Evolutionary conservation across 2,797 vertebrate genomes (phyloP), one percentile per base, ranked within the genome.

Genomic region (Columba guinea): DNA sequence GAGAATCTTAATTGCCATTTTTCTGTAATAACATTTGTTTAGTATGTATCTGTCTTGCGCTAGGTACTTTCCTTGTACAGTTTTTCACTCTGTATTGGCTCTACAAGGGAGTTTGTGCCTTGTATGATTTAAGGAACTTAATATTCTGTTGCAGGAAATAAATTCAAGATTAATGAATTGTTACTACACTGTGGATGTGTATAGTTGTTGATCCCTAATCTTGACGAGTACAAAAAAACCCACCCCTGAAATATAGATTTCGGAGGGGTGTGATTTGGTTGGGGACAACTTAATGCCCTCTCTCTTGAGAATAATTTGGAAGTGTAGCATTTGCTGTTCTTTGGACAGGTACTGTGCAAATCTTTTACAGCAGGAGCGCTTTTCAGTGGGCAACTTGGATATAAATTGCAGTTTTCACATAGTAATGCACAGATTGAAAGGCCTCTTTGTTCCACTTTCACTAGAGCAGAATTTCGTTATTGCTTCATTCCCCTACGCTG

Each of bases 1-100:
- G 97, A 98, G 97, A 97, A 96, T 97, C 96, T 97, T 98, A 98
- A 98, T 98, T 97, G 98, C 96, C 91, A 96, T 97, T 98, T 98
- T 97, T 96, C 94, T 49, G 5, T 97, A 98, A 97, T 97, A 98
- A 93, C 92, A 96, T 97, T 98, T 97, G 89, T 97, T 96, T 96
- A 90, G 76, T 93, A 86, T 94, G 60, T 96, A 95, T 97, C 94
- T 96, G 91, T 97, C 95, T 96, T 86, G 87, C 81, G 94, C 68
- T 96, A 39, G 92, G 92, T 91, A 94, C 92, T 90, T 94, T 97
- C 90, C 92, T 92, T 77, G 71, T 62, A 35, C 86, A 64, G 44
- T 52, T 95, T 97, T 96, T 94, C 74, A 75, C 51, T 79, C 77
- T 79, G 81, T 48, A 63, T 94, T 80, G 49, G 68, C 24, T 85